Conservation (phyloP, 2,797 vertebrate genomes). For the Hypotaenidia okinawae region DNA sequence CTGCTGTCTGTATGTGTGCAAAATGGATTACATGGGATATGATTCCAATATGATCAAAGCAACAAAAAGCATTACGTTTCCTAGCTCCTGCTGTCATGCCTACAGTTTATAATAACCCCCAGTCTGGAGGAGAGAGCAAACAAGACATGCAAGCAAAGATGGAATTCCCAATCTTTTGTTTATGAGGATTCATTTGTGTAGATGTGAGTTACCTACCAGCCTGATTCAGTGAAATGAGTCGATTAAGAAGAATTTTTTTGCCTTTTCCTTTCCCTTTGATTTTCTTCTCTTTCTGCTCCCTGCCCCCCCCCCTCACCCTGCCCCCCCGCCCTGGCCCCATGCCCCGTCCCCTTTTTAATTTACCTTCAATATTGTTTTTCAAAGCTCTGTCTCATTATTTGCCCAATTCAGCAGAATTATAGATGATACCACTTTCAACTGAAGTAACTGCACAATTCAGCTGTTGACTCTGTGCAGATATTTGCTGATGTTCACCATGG, state of each 20-base stretch:
- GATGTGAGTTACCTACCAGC: not conserved
- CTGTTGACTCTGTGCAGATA: not conserved
- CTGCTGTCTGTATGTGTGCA: not conserved
- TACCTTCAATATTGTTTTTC: not conserved
- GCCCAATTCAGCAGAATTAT: not conserved
- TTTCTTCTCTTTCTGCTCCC: not conserved
- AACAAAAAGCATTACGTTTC: not conserved
- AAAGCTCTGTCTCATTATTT: not conserved
- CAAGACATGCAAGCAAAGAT: not conserved
- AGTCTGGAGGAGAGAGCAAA: not conserved
- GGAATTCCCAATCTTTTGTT: not conserved
- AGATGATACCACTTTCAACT: not conserved
- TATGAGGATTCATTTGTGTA: not conserved
- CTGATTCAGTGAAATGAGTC: not conserved
- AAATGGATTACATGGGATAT: not conserved
- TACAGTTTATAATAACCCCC: not conserved
- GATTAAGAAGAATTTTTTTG: not conserved
- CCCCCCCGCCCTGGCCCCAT: no score
- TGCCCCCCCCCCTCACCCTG: no score
- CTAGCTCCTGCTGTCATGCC: not conserved
- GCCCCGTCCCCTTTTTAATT: not conserved
- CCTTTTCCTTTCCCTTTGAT: rapidly evolving
- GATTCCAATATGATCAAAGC: not conserved
- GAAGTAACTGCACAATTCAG: not conserved
- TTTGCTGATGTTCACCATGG: not conserved